Percentiles rank a stretch among this genome's conserved stretches.
These are phyloP conservation scores for Drosophila repletoides DNA, from an alignment of 1,140 invertebrate species.

Conservation along the genomic window DNA sequence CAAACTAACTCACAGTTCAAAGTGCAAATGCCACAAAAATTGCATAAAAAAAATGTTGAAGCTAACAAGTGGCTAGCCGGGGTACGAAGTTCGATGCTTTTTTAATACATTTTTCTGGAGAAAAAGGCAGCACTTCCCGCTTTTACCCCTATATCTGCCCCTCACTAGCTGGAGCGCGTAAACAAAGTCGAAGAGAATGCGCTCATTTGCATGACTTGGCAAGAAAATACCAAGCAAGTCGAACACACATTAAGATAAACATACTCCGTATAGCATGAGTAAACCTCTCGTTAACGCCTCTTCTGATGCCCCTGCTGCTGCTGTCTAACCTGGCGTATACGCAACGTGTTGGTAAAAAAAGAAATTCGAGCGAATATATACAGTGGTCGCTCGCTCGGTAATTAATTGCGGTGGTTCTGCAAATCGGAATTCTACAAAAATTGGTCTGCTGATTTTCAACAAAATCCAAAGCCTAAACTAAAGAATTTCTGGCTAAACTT, in stretches of 20 bases:
- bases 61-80: constrained; percentile 7
- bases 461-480: too few species aligned
- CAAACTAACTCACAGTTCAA: too few species aligned
- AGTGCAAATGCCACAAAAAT: constrained; percentile 2
- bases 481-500: too few species aligned
- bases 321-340: constrained; percentile 24
- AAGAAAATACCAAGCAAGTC: constrained; percentile 31
- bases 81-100: constrained; percentile 6
- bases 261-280: constrained; percentile 50
- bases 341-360: not conserved
- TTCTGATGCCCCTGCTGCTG: not conserved
- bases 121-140: constrained; percentile 2
- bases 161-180: constrained; percentile 1
- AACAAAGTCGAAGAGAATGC: constrained; percentile 43
- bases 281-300: constrained; percentile 30
- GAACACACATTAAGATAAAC: constrained; percentile 48
- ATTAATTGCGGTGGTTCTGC: too few species aligned
- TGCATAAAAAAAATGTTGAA: constrained; percentile 6
- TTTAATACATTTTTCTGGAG: constrained; percentile 4
- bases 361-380: not conserved
- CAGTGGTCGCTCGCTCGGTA: too few species aligned
- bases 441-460: too few species aligned
- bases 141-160: too few species aligned
- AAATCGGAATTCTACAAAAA: too few species aligned
- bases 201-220: constrained; percentile 70